Base-by-base conservation (phyloP, 2,113 vertebrate genomes). In the Cynoglossus semilaevis region DNA sequence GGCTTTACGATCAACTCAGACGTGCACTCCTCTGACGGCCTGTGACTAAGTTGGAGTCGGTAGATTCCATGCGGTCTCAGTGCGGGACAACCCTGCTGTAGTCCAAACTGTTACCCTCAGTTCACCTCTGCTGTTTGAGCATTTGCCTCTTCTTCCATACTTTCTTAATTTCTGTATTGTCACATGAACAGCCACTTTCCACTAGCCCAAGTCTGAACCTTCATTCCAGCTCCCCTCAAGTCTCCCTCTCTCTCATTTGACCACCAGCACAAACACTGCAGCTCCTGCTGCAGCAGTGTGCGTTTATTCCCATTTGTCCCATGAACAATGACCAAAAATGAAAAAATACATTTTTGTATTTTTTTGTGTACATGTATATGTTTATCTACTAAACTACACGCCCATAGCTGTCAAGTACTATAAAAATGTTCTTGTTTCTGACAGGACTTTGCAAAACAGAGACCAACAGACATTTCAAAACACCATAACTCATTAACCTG, bases 61-160 rank as follows among this genome's bases (percentile, higher is more conserved):
- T 88, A 88, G 76, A 89, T 90, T 92, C 89, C 90, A 88, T 81
- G 70, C 50, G 55, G 80, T 82, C 83, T 78, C 77, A 66, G 51
- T 48, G 50, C 74, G 37, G 78, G 72, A 84, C 61, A 70, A 56
- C 85, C 58, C 58, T 13, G n/a, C 64, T 79, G 59, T 77, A 76
- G 77, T 84, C 72, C 17, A n/a, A 74, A 77, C 70, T 70, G 77
- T 88, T 85, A 87, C 82, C 61, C 41, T 74, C 59, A 13, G 55
- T 77, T 64, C 67, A 72, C 70, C 63, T 81, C 67, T 62, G 55
- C 74, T 67, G 61, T 55, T 50, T 50, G 65, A 71, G 43, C 46
- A 1, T 63, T 70, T 70, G 44, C 61, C 76, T 67, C 57, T 72
- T 52, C 61, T 68, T 57, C 55, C 51, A 53, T 14, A 52, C 61